These are phyloP conservation scores for Saturnia pavonia DNA, from an alignment of 2,888 invertebrate species.

Conservation along the genomic window DNA sequence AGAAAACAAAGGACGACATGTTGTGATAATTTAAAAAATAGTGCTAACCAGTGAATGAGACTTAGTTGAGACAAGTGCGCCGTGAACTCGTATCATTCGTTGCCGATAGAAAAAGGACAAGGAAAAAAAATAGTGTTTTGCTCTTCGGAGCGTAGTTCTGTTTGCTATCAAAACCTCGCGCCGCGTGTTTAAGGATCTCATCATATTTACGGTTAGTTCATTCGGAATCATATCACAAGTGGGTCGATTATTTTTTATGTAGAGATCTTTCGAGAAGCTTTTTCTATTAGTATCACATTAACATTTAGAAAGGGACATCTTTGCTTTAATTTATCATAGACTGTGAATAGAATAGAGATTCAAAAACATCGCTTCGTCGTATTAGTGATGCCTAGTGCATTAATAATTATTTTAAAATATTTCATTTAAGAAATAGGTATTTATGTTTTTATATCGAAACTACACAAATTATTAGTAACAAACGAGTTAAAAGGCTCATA, in stretches of 20 bases:
- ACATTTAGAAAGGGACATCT: conserved; percentile 49
- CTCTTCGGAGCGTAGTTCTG: conserved; percentile 62
- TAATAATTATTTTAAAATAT: conserved; percentile 67
- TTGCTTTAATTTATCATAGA: conserved; percentile 59
- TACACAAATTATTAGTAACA: conserved; percentile 12
- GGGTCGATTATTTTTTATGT: conserved; percentile 35
- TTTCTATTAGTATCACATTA: conserved; percentile 61
- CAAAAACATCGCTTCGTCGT: conserved; percentile 51
- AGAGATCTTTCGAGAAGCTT: conserved; percentile 50
- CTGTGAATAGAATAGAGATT: conserved; percentile 65
- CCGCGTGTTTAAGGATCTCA: conserved; percentile 58
- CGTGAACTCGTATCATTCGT: conserved; percentile 59
- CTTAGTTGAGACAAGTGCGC: conserved; percentile 58
- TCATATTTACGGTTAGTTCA: conserved; percentile 46
- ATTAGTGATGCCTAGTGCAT: conserved; percentile 62
- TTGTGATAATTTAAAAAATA: conserved; percentile 73
- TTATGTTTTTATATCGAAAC: background rate
- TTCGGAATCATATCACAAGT: conserved; percentile 39
- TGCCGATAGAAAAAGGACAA: conserved; percentile 66
- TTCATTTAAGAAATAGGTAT: conserved; percentile 42
- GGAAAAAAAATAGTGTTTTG: conserved; percentile 47
- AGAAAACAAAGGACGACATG: conserved; percentile 79
- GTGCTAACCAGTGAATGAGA: conserved; percentile 74
- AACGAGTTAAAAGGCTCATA: conserved; percentile 50
- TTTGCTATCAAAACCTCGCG: conserved; percentile 53